These are phyloP conservation scores for Panagrolaimus sp. DNA, from an alignment of 1,140 invertebrate genomes.

Conservation along the genomic window DNA sequence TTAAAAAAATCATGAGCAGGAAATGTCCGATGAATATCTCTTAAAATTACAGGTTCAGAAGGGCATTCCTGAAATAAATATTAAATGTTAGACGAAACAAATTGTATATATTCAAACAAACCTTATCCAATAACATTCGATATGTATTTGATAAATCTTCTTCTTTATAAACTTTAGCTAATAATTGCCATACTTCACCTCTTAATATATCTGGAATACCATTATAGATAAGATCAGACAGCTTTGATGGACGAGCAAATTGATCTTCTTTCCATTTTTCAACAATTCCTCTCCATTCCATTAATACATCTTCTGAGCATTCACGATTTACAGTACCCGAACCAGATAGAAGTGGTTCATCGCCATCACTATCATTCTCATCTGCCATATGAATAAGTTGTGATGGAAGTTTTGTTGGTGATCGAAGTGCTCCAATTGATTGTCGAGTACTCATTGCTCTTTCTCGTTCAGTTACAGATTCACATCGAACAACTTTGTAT, in stretches of 20 bases:
- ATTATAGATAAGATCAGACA: slow-evolving; percentile 72
- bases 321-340: slow-evolving; percentile 93
- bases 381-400: slow-evolving; percentile 62
- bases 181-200: slow-evolving; percentile 91
- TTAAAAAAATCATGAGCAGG: slow-evolving; percentile 97
- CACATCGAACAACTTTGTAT: slow-evolving; percentile 61
- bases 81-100: slow-evolving; percentile 19
- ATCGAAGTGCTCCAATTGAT: slow-evolving; percentile 61
- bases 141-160: slow-evolving; percentile 62
- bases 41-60: slow-evolving; percentile 77
- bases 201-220: slow-evolving; percentile 87
- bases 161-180: slow-evolving; percentile 77
- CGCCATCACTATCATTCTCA: slow-evolving; percentile 74
- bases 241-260: slow-evolving; percentile 67
- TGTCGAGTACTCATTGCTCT: slow-evolving; percentile 67
- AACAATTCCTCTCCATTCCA: slow-evolving; percentile 83
- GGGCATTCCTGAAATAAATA: slow-evolving; percentile 36
- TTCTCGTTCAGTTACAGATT: slow-evolving; percentile 77
- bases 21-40: slow-evolving; percentile 95
- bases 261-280: slow-evolving; percentile 68
- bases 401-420: slow-evolving; percentile 61
- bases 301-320: slow-evolving; percentile 81
- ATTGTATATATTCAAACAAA: slow-evolving; percentile 15
- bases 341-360: slow-evolving; percentile 89
- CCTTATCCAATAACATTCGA: slow-evolving; percentile 43